These are phyloP conservation scores for Acanthococcus lagerstroemiae DNA, from an alignment of 2,888 invertebrate genomes.

Conservation along the genomic window DNA sequence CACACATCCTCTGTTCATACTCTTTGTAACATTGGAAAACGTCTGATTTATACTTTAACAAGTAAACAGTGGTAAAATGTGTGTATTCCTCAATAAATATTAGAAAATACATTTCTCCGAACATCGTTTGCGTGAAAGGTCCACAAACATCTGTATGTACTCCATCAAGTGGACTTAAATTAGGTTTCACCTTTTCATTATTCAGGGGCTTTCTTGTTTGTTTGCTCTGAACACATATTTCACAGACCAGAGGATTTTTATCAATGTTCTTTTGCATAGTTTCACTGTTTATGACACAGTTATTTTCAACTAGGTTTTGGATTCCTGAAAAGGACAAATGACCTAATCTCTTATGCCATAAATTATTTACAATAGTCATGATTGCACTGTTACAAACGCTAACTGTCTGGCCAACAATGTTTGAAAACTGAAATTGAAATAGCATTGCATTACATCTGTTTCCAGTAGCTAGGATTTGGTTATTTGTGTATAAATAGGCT, in stretches of 20 bases:
- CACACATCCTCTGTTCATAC: conserved; percentile 31
- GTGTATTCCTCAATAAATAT: conserved; percentile 40
- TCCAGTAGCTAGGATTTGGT: neutral
- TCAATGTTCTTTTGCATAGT: neutral
- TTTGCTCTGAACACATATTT: neutral
- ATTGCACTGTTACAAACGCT: too few relatives aligned
- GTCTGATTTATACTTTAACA: conserved; percentile 38
- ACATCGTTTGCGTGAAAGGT: neutral
- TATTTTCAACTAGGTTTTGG: too few relatives aligned
- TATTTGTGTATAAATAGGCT: neutral
- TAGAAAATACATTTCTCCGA: conserved; percentile 37
- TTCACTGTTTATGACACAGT: too few relatives aligned
- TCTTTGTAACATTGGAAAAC: conserved; percentile 36
- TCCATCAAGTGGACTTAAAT: neutral
- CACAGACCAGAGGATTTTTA: too few relatives aligned
- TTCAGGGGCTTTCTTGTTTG: neutral
- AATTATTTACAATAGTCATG: too few relatives aligned
- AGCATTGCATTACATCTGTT: too few relatives aligned
- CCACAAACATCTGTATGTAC: neutral
- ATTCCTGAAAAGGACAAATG: neutral
- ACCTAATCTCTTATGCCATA: neutral
- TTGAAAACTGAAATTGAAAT: too few relatives aligned
- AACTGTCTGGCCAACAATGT: too few relatives aligned
- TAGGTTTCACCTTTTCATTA: neutral
- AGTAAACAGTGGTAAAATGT: conserved; percentile 37